Conservation (phyloP, 2,888 invertebrate species). For the Oxytorus armatus region DNA sequence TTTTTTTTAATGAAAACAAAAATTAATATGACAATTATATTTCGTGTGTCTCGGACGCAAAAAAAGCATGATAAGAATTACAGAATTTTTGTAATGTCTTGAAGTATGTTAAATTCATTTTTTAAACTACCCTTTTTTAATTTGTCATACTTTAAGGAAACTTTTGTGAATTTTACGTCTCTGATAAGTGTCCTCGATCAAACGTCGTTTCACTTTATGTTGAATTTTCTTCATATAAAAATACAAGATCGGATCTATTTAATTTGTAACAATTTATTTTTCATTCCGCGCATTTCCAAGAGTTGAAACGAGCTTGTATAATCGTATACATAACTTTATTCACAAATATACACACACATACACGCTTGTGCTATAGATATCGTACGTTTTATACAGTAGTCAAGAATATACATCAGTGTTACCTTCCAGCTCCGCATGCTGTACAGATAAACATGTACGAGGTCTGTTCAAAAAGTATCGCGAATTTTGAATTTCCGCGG, state of each 20-base stretch:
- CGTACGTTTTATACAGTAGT: conserved; percentile 46
- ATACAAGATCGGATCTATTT: conserved; percentile 23
- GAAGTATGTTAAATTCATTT: too few species aligned
- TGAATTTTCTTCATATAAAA: neutral
- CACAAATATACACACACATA: neutral
- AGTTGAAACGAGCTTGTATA: conserved; percentile 33
- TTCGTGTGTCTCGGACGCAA: too few species aligned
- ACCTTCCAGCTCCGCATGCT: conserved; percentile 51
- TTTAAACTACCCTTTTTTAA: too few species aligned
- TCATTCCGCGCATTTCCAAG: conserved; percentile 36
- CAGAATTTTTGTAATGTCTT: too few species aligned
- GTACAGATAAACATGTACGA: conserved; percentile 56
- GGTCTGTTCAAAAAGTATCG: too few species aligned
- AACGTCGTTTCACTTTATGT: neutral
- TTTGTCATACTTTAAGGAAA: too few species aligned
- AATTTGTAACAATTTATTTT: conserved; percentile 61
- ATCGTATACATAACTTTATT: conserved; percentile 22
- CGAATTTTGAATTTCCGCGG: too few species aligned
- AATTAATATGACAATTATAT: too few species aligned
- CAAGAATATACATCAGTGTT: conserved; percentile 48
- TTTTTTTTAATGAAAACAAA: too few species aligned
- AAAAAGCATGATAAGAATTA: too few species aligned
- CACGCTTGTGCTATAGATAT: conserved; percentile 35
- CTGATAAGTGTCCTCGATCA: neutral
- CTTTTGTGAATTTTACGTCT: too few species aligned